These are phyloP conservation scores for Coenonympha glycerion DNA, from an alignment of 2,888 invertebrate genomes.

Conservation along the genomic window DNA sequence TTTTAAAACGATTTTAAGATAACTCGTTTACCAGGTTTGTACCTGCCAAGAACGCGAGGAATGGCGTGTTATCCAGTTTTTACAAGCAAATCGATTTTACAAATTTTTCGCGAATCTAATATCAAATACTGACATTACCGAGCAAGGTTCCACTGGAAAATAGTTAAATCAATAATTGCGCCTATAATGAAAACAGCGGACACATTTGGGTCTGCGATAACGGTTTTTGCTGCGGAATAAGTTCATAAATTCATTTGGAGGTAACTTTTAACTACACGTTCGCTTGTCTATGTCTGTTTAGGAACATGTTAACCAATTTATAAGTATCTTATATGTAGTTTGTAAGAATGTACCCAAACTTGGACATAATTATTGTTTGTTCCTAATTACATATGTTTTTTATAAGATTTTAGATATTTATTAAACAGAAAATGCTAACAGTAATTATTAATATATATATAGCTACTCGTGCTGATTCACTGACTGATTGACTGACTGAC, in stretches of 20 bases:
- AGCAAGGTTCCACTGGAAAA: slow-evolving; percentile 1
- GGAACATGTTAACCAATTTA: slow-evolving; percentile 4
- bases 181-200: slow-evolving; percentile 15
- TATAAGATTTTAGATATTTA: too few species aligned
- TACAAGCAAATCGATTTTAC: not conserved
- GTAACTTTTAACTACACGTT: slow-evolving; percentile 11
- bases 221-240: slow-evolving; percentile 9
- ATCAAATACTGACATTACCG: not conserved
- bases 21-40: slow-evolving; percentile 14
- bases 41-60: slow-evolving; percentile 1
- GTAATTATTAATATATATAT: too few species aligned
- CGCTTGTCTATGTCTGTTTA: not conserved
- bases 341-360: slow-evolving; percentile 6
- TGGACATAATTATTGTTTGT: slow-evolving; percentile 4
- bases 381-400: not conserved
- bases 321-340: not conserved
- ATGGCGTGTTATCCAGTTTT: not conserved
- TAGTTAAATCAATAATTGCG: slow-evolving; percentile 17
- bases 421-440: not conserved
- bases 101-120: not conserved
- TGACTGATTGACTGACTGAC: too few species aligned
- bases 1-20: slow-evolving; percentile 23
- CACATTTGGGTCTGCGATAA: slow-evolving; percentile 12
- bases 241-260: slow-evolving; percentile 14
- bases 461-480: too few species aligned